Evolutionary conservation across 2,113 vertebrate species (phyloP).

Genomic region (Sander vitreus): DNA sequence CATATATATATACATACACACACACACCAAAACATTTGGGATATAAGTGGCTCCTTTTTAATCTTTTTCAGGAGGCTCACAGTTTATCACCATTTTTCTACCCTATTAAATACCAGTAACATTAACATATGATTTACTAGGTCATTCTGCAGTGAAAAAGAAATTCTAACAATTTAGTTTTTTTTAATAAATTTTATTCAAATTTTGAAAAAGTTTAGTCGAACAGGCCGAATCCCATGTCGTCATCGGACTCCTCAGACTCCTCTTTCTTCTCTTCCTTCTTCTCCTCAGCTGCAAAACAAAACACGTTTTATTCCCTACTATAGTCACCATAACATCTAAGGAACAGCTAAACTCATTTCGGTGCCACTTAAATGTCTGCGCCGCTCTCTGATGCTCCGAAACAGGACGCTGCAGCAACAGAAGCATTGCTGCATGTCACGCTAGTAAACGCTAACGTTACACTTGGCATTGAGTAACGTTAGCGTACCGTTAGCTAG

Average conservation of each 20-base stretch:
- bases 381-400: too few species aligned
- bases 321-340: not conserved
- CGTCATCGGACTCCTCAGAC: constrained; percentile 96
- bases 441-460: too few species aligned
- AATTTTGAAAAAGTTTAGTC: constrained; percentile 86
- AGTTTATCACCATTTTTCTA: not conserved
- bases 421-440: too few species aligned
- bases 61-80: not conserved
- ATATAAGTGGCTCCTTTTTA: not conserved
- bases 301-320: not conserved
- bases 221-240: constrained; percentile 97
- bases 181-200: constrained; percentile 75
- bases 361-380: too few species aligned
- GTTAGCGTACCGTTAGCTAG: too few species aligned
- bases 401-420: too few species aligned
- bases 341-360: not conserved
- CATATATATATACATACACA: too few species aligned
- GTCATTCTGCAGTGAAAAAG: not conserved
- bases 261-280: constrained; percentile 98
- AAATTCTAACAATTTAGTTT: not conserved
- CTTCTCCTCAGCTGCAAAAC: constrained; percentile 84
- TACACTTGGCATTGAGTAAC: too few species aligned
- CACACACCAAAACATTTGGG: not conserved
- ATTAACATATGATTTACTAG: not conserved
- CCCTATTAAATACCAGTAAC: not conserved